These are phyloP conservation scores for Chaetura pelagica DNA, from an alignment of 2,113 vertebrate genomes.

Conservation along the genomic window DNA sequence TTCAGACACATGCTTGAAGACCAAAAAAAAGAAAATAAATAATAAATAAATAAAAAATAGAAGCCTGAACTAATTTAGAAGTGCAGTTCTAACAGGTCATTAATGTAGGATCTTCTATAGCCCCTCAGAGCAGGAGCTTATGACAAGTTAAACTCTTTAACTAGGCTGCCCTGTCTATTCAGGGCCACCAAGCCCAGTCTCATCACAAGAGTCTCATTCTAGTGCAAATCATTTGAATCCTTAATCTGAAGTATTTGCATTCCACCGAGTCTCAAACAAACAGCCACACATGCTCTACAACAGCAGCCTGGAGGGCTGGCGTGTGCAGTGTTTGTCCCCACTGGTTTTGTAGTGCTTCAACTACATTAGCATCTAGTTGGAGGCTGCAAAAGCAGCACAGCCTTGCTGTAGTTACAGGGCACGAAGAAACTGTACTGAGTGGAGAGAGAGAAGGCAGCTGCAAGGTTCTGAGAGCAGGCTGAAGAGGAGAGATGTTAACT, in stretches of 20 bases:
- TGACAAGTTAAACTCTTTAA: not conserved
- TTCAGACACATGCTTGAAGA: not conserved
- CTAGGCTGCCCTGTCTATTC: not conserved
- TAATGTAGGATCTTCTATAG: not conserved
- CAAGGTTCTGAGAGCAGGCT: not conserved
- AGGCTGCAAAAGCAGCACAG: not conserved
- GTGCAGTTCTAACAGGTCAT: not conserved
- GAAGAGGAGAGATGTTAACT: not conserved
- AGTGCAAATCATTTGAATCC: constrained; percentile 38
- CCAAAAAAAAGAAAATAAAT: not conserved
- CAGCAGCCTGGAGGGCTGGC: not conserved
- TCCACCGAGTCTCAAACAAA: constrained; percentile 25
- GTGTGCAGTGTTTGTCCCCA: not conserved
- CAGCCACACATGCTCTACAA: not conserved
- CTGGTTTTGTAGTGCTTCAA: not conserved
- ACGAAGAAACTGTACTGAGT: not conserved
- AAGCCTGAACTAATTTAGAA: not conserved
- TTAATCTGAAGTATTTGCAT: constrained; percentile 44
- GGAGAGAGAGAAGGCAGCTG: not conserved
- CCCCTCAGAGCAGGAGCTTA: not conserved
- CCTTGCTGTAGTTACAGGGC: not conserved
- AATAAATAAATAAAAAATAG: too few species aligned
- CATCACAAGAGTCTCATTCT: constrained; percentile 36
- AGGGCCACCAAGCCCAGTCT: not conserved
- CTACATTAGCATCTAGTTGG: not conserved